Evolutionary conservation across 2,888 invertebrate genomes (phyloP), one percentile per base, ranked within the genome.

Genomic region (Agrenia bidenticulata): DNA sequence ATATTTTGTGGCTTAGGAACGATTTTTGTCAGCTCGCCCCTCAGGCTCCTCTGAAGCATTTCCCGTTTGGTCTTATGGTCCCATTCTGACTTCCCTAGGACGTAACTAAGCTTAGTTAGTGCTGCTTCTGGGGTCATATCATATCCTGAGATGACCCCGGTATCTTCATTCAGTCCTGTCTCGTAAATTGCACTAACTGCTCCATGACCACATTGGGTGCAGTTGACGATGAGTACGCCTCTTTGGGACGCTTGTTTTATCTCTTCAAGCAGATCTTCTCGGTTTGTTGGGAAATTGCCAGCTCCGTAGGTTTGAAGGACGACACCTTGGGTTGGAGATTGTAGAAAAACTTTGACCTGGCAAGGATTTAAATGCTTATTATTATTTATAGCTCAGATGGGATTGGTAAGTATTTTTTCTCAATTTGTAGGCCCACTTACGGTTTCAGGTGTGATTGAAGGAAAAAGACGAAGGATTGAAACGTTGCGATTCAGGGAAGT

Each of bases 71-170:
- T 83, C 27, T 85, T 81, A 51, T 84, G 81, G 54, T 83, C 82
- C 81, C 89, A 86, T 55, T 88, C 86, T 4, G 83, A 82, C 78
- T 94, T 91, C 0, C 92, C 89, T 24, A 97, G 81, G 0, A 97
- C 91, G 77, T 94, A 97, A 0, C 89, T 86, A 1, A 98, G 82
- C 80, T 98, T 98, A 1, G 92, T 88, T 9, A 96, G 84, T 0
- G 96, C 95, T 0, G 97, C 94, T 80, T 97, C 97, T 0, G 92
- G 89, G 0, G 97, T 97, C 90, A 94, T 91, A 78, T 94, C 94
- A 63, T 84, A 86, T 0, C 94, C 93, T 0, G 88, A 84, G 26
- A 90, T 85, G 23, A 74, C 72, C 39, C 73, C 73, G 13, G 72
- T 74, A 2, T 66, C 70, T 2, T 67, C 67, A 49, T 67, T 41